Evolutionary conservation across 1,140 invertebrate species (phyloP), one percentile per base, ranked within the genome.

Genomic region (Cyrtorhinus lividipennis): DNA sequence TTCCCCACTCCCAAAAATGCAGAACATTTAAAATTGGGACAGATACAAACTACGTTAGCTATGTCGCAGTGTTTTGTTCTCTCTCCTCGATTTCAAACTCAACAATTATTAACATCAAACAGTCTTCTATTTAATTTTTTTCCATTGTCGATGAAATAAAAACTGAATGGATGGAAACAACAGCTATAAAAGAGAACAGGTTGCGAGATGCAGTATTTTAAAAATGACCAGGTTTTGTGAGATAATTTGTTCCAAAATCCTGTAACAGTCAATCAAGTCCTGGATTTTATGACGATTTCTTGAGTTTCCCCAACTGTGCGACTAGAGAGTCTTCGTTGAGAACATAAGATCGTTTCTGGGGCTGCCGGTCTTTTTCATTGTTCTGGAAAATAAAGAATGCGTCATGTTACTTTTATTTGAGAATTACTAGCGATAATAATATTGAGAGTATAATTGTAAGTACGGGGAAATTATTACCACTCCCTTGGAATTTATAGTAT

Each of bases 311-410:
- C 13, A 67, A 63, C 45, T 67, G 64, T 24, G 59, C 64, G 2
- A 67, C 66, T 10, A 67, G 26, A 24, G 63, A 57, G 20, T 67
- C 66, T 61, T 67, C 66, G 24, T 62, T 67, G 0, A 65, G 64
- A 25, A 66, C 64, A 61, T 67, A 67, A 24, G 66, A 67, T 24
- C 66, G 38, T 44, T 67, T 67, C 30, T 67, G 62, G 1, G 63
- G 62, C 26, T 59, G 64, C 10, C 62, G 62, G 5, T 46, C 45
- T 1, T 30, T 24, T n/a, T n/a, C 53, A 20, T 27, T 38, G 56
- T 66, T 61, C 63, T 64, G 26, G 44, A 59, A 63, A 10, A n/a
- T n/a, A n/a, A n/a, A 63, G 24, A n/a, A n/a, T n/a, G n/a, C n/a
- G n/a, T 46, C n/a, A n/a, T n/a, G n/a, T n/a, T n/a, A n/a, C n/a